These are phyloP conservation scores for Volucella bombylans DNA, from an alignment of 2,888 invertebrate genomes.

Conservation along the genomic window DNA sequence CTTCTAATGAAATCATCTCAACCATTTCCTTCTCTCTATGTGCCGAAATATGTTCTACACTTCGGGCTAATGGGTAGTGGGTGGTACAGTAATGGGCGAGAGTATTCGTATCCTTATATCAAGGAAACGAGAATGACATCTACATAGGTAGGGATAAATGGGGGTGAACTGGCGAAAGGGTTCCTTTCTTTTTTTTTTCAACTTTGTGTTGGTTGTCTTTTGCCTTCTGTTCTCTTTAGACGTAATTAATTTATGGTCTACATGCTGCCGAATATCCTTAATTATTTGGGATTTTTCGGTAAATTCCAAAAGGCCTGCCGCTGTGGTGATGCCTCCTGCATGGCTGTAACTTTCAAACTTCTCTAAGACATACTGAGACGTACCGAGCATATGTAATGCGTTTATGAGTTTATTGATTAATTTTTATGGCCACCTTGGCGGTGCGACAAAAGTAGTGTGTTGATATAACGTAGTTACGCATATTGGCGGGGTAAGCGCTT, in stretches of 20 bases:
- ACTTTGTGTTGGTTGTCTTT: neutral
- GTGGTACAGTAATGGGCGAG: slow-evolving; percentile 48
- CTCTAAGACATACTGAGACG: slow-evolving; percentile 27
- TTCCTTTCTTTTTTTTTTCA: neutral
- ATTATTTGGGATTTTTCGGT: slow-evolving; percentile 48
- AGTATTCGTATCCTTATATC: slow-evolving; percentile 21
- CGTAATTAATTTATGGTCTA: slow-evolving; percentile 56
- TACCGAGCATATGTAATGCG: slow-evolving; percentile 49
- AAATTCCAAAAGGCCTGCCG: slow-evolving; percentile 11
- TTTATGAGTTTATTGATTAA: slow-evolving; percentile 47
- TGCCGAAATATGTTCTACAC: slow-evolving; percentile 26
- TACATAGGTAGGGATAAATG: neutral
- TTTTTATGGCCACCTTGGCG: slow-evolving; percentile 13
- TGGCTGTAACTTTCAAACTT: slow-evolving; percentile 29
- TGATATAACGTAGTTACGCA: neutral
- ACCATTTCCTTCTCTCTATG: slow-evolving; percentile 40
- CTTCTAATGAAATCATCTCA: slow-evolving; percentile 63
- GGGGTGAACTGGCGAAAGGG: slow-evolving; percentile 43
- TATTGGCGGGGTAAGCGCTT: neutral
- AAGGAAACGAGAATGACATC: slow-evolving; percentile 44
- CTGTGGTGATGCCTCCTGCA: neutral
- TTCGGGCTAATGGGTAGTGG: slow-evolving; percentile 46
- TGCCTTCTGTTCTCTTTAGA: neutral
- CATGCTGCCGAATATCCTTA: slow-evolving; percentile 48
- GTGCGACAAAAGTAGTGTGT: slow-evolving; percentile 9